Evolutionary conservation across 2,888 invertebrate genomes (phyloP).

Genomic region (Lochmaea crataegi): DNA sequence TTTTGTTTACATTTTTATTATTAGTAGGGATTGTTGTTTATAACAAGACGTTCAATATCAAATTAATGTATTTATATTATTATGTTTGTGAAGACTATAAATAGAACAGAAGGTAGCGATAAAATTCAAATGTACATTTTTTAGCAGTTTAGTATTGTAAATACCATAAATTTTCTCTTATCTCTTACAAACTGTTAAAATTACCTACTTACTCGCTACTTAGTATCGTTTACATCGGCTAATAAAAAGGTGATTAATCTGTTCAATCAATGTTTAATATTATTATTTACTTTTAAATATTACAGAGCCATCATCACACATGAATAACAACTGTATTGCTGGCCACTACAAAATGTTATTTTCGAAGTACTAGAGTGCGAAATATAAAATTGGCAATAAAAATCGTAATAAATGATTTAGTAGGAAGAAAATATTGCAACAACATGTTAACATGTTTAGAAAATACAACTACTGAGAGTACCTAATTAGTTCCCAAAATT

Average conservation of each 20-base stretch:
- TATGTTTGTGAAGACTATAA: background rate
- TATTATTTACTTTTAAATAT: background rate
- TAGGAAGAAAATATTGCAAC: background rate
- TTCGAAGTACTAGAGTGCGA: background rate
- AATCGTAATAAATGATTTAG: background rate
- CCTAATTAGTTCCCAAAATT: background rate
- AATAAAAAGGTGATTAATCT: background rate
- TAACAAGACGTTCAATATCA: no score
- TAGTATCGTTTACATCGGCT: background rate
- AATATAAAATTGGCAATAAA: slow-evolving; percentile 1
- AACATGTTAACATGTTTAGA: background rate
- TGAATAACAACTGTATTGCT: background rate
- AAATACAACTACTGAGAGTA: background rate
- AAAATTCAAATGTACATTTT: no score
- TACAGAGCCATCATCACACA: background rate
- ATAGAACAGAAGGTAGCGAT: background rate
- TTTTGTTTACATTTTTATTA: no score
- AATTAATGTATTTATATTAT: no score
- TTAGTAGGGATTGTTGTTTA: no score
- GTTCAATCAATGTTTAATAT: background rate
- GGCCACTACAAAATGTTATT: background rate
- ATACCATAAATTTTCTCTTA: background rate
- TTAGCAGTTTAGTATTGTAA: background rate
- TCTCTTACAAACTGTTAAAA: background rate
- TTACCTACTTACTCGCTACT: background rate